Evolutionary conservation across 2,113 vertebrate species (phyloP).

Genomic region (Neotoma lepida): DNA sequence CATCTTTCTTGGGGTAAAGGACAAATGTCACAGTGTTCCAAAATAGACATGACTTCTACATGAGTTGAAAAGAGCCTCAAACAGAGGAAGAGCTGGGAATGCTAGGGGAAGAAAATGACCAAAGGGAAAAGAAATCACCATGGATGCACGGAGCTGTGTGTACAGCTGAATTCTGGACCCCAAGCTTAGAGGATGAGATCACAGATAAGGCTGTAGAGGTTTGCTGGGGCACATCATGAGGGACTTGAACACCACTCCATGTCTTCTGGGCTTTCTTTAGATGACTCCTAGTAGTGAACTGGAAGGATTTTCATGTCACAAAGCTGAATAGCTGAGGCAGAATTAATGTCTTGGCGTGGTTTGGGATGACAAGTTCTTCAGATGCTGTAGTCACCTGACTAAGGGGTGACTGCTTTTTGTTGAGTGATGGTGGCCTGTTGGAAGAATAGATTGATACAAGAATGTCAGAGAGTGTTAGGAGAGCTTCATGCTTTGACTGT

Average conservation of each 20-base stretch:
- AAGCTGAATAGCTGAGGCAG: not conserved
- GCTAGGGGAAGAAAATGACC: not conserved
- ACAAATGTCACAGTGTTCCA: not conserved
- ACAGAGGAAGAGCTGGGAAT: too few relatives aligned
- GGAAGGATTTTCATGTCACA: not conserved
- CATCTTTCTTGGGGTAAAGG: not conserved
- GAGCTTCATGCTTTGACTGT: not conserved
- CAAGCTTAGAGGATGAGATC: not conserved
- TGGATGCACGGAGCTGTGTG: too few relatives aligned
- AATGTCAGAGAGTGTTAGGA: not conserved
- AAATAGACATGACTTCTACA: not conserved
- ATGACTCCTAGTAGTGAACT: rapidly evolving
- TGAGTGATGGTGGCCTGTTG: not conserved
- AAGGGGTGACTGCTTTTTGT: not conserved
- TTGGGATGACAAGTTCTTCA: not conserved
- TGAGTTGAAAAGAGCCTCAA: not conserved
- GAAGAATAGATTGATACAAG: not conserved
- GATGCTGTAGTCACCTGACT: not conserved
- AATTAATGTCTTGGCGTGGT: not conserved
- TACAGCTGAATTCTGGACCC: not conserved
- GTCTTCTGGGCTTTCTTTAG: not conserved
- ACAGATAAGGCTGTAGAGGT: not conserved
- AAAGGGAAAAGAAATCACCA: not conserved
- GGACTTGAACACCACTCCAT: not conserved
- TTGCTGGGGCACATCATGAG: not conserved